Conservation (phyloP, 2,888 invertebrate genomes). For the Tinea pellionella region DNA sequence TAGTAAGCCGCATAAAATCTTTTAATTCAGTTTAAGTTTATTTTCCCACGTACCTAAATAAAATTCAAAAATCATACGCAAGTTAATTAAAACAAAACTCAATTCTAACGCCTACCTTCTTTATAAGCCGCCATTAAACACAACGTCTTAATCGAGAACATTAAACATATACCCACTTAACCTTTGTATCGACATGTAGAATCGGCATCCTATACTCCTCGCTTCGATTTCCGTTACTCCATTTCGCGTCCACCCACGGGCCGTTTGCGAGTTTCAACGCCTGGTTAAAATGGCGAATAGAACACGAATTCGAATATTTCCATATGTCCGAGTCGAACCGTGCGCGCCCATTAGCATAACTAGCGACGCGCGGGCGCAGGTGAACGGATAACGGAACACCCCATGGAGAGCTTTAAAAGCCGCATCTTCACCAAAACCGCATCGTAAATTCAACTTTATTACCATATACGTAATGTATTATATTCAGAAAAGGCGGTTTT, state of each 20-base stretch:
- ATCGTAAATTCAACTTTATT: constrained; percentile 41
- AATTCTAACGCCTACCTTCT: not conserved
- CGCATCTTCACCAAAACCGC: constrained; percentile 31
- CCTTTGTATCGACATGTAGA: constrained; percentile 47
- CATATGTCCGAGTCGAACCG: constrained; percentile 28
- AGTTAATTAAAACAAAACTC: not conserved
- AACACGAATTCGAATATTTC: constrained; percentile 24
- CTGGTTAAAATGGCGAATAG: constrained; percentile 22
- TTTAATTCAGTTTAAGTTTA: no score
- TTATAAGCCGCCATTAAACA: constrained; percentile 16
- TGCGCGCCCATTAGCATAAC: constrained; percentile 61
- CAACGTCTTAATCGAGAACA: constrained; percentile 44
- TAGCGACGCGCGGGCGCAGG: constrained; percentile 63
- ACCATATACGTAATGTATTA: constrained; percentile 4
- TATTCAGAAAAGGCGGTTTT: not conserved
- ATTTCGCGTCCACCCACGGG: constrained; percentile 47
- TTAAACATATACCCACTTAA: constrained; percentile 40
- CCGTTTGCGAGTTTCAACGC: constrained; percentile 8
- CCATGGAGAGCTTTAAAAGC: constrained; percentile 42
- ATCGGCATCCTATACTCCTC: constrained; percentile 29
- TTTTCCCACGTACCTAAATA: no score
- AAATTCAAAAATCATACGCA: not conserved
- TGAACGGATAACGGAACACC: constrained; percentile 60
- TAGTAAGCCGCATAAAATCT: no score
- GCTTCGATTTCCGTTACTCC: constrained; percentile 50